Percentiles rank a stretch among this genome's conserved stretches.
Conservation (phyloP, 2,888 invertebrate genomes). For the Diaprepes abbreviatus region DNA sequence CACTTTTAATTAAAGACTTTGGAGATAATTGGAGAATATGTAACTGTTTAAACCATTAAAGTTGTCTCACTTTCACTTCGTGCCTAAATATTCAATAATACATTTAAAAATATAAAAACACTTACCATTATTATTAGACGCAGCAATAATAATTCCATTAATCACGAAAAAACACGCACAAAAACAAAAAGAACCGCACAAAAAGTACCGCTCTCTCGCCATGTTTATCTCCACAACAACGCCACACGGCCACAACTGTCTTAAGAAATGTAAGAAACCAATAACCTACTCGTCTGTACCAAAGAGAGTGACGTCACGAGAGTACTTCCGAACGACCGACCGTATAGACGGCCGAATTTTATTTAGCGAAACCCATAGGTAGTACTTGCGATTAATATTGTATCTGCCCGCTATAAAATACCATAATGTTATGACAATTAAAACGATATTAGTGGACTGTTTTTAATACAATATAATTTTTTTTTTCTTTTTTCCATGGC, state of each 20-base stretch:
- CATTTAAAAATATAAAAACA: not conserved
- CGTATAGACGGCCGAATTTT: not conserved
- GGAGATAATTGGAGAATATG: too few relatives aligned
- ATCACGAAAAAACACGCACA: constrained; percentile 23
- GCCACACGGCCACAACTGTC: constrained; percentile 20
- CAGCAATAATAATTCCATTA: constrained; percentile 8
- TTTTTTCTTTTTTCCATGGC: too few relatives aligned
- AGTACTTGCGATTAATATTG: constrained; percentile 9
- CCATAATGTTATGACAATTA: not conserved
- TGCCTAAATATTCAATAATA: too few relatives aligned
- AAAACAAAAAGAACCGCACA: constrained; percentile 27
- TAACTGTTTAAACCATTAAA: too few relatives aligned
- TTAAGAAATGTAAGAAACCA: constrained; percentile 28
- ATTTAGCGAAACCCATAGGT: constrained; percentile 9
- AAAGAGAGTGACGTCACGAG: constrained; percentile 28
- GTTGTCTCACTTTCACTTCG: too few relatives aligned
- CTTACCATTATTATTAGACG: constrained; percentile 19
- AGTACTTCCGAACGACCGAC: constrained; percentile 13
- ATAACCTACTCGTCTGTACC: constrained; percentile 32
- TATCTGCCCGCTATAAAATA: not conserved
- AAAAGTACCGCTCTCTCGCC: constrained; percentile 33
- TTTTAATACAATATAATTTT: not conserved
- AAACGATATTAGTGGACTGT: not conserved
- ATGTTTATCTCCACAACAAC: constrained; percentile 27
- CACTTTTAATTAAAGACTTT: too few relatives aligned